Evolutionary conservation across 2,888 invertebrate genomes (phyloP), one percentile per base, ranked within the genome.

Genomic region (Microplitis deprimator): DNA sequence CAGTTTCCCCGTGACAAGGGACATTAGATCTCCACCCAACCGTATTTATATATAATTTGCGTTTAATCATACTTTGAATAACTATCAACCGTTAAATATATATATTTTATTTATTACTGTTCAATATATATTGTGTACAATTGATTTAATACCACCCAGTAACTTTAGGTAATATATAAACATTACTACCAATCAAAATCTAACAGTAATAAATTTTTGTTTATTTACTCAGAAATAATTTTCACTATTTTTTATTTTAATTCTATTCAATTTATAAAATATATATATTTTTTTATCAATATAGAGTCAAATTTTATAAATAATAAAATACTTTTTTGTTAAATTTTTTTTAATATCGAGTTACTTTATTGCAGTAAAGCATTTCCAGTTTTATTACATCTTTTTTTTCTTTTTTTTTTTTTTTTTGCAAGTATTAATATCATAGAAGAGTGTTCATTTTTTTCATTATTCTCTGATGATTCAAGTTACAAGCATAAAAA

Each of bases 1-100:
- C 84, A 85, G 86, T 84, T 81, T 77, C 77, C 77, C 79, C 6
- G 39, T 61, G 65, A 16, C 67, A 29, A 59, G 50, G 59, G 59
- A 13, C 64, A 20, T 50, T 70, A 39, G 59, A 69, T 70, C 69
- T 68, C 75, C 40, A 10, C 41, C 69, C 40, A 5, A 13, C 50
- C 38, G 64, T 70, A 70, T 75, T 70, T 75, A 70, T 68, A 64
- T 61, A 69, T 41, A 64, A 75, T 75, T 61, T 50, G 64, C 62
- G 38, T 64, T 75, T 75, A 70, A 75, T 75, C 70, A 75, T 70
- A 41, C 67, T 65, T 72, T 50, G 17, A 13, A 39, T 20, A 64
- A 64, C 40, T 38, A n/a, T 60, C 5, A 20, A 38, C 40, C 16
- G 3, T 29, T 59, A 39, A 61, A 60, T 8, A 38, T 38, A 29